phyloP scores from a whole-genome alignment of 1,140 invertebrate genomes.

The Idris sp. region DNA sequence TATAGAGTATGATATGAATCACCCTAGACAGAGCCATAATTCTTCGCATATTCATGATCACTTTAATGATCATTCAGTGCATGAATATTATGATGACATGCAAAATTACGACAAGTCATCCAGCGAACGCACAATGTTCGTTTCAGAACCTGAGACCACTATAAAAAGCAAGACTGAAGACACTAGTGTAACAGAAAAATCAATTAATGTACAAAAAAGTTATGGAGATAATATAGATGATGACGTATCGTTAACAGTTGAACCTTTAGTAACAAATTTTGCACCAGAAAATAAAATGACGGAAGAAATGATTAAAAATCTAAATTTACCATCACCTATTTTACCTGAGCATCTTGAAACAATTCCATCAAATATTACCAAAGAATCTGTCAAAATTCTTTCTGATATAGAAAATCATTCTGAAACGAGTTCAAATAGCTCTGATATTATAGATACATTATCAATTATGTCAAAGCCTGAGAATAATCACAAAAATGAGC shows the following conservation, averaged over 20 bases:
- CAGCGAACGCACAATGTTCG: constrained; percentile 3
- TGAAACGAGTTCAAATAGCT: too few relatives aligned
- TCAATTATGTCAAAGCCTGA: too few relatives aligned
- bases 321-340: too few relatives aligned
- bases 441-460: constrained; percentile 66
- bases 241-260: constrained; percentile 16
- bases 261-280: constrained; percentile 28
- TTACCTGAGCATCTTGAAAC: too few relatives aligned
- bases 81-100: background rate
- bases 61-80: background rate
- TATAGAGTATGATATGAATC: background rate
- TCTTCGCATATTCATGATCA: background rate
- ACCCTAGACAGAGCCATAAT: background rate
- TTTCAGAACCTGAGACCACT: constrained; percentile 15
- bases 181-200: background rate
- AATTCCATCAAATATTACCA: constrained; percentile 11
- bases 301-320: constrained; percentile 25
- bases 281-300: constrained; percentile 8
- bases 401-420: constrained; percentile 52
- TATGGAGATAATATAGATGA: constrained; percentile 3
- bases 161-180: constrained; percentile 6
- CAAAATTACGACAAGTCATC: constrained; percentile 21
- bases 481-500: constrained; percentile 61
- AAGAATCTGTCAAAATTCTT: constrained; percentile 38
- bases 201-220: background rate